Base-by-base conservation (phyloP, 2,113 vertebrate species). In the Petrocephalus zakoni region DNA sequence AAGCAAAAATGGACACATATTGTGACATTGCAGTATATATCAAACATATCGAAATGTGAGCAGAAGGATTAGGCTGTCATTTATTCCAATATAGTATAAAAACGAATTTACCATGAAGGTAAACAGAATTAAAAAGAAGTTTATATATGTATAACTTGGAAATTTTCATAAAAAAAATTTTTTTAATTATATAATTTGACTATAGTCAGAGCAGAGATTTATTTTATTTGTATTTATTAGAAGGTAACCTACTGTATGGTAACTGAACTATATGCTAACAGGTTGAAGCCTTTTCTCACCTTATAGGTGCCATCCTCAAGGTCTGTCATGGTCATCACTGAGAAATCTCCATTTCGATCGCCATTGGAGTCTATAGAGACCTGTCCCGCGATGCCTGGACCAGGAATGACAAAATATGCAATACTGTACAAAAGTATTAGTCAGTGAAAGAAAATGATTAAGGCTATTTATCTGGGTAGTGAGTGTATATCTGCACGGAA, bases 281-380 rank as follows among this genome's bases (percentile, higher is more conserved):
- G 72, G 37, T 4, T 61, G 25, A n/a, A 49, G n/a, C 42, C 81
- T 52, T n/a, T 19, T 82, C 94, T 96, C 93, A 99, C 98, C 97
- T 99, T 97, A 87, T 97, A 97, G 4, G 95, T 97, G 90, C 98
- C 98, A 25, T 95, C 90, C 89, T 98, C 96, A 0, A 89, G 90
- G 75, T 99, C 94, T 0, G 97, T 99, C 97, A 99, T 99, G 83
- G 96, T 95, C 88, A 99, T 97, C 92, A 99, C 94, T 4, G 98
- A 99, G 95, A 99, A 99, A 94, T 99, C 98, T 88, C 98, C 98
- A 0, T 97, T 95, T 91, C 98, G 95, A 92, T 99, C 98, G 78
- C 98, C 98, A 0, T 97, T 99, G 88, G 93, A 94, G 91, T 99
- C 98, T 83, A 99, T 97, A 72, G 97, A 99, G 55, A 99, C 98